Percentiles rank a stretch among this genome's conserved stretches.
These are phyloP conservation scores for Encarsia formosa DNA, from an alignment of 2,888 invertebrate species.

Conservation along the genomic window DNA sequence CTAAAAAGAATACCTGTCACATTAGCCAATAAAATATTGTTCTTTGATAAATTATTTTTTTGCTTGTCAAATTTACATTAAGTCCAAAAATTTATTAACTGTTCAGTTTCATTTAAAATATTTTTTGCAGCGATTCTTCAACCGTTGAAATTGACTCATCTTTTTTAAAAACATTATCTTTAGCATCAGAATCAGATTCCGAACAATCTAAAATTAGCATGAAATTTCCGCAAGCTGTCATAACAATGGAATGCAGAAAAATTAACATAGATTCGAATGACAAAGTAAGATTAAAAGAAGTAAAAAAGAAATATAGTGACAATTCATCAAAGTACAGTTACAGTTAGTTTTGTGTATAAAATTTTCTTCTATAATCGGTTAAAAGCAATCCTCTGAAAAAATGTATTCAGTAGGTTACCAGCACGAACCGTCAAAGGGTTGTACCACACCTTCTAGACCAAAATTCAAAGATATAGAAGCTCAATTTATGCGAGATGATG, in stretches of 20 bases:
- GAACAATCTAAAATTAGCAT: background rate
- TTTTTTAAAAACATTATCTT: background rate
- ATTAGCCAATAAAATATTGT: no score
- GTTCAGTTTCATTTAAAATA: no score
- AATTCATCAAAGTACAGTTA: conserved; percentile 22
- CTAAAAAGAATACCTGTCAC: no score
- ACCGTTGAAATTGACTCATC: conserved; percentile 32
- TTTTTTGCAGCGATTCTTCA: conserved; percentile 45
- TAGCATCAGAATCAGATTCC: background rate
- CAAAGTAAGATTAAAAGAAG: no score
- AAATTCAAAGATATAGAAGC: conserved; percentile 43
- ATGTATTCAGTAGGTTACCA: conserved; percentile 41
- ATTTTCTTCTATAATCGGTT: background rate
- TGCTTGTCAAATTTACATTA: no score
- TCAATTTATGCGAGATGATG: conserved; percentile 43
- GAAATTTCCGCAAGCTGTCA: no score
- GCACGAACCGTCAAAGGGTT: conserved; percentile 32
- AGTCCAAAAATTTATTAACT: no score
- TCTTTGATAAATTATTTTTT: no score
- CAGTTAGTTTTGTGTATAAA: conserved; percentile 10
- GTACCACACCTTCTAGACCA: conserved; percentile 20
- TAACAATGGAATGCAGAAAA: no score
- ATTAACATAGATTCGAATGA: no score
- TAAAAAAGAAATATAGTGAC: no score
- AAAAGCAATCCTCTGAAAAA: background rate